Conservation (phyloP, 2,113 vertebrate species). For the Gracilinanus agilis region DNA sequence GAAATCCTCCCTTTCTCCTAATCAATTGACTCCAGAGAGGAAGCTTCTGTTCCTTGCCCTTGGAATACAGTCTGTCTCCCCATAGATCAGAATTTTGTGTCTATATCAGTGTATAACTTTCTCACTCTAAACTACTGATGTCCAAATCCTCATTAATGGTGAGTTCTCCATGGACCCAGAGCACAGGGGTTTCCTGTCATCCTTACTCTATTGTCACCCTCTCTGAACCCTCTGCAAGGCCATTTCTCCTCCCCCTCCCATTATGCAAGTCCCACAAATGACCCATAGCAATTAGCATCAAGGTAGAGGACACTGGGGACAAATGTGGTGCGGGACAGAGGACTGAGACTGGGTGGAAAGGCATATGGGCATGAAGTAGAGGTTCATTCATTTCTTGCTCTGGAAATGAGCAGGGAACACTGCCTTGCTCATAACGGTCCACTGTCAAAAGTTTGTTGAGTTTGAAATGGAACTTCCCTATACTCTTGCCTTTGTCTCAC, state of each 20-base stretch:
- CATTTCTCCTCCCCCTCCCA: too few relatives aligned
- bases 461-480: neutral
- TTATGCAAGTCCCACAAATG: neutral
- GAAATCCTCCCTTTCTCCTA: neutral
- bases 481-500: neutral
- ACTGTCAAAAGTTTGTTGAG: neutral
- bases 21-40: neutral
- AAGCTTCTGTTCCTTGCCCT: neutral
- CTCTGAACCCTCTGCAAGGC: neutral
- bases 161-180: neutral
- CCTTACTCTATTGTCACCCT: neutral
- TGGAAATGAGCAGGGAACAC: conserved; percentile 2
- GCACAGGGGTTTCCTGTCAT: neutral
- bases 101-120: too few relatives aligned
- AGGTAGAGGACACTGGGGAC: neutral
- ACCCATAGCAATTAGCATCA: neutral
- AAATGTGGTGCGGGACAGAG: too few relatives aligned
- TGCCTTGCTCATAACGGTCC: neutral
- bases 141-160: neutral
- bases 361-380: neutral
- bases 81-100: too few relatives aligned
- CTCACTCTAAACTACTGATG: neutral
- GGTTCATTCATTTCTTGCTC: neutral
- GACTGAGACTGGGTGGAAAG: neutral
- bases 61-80: too few relatives aligned